Conservation (phyloP, 1,140 invertebrate species). For the Drosophila ambigua region DNA sequence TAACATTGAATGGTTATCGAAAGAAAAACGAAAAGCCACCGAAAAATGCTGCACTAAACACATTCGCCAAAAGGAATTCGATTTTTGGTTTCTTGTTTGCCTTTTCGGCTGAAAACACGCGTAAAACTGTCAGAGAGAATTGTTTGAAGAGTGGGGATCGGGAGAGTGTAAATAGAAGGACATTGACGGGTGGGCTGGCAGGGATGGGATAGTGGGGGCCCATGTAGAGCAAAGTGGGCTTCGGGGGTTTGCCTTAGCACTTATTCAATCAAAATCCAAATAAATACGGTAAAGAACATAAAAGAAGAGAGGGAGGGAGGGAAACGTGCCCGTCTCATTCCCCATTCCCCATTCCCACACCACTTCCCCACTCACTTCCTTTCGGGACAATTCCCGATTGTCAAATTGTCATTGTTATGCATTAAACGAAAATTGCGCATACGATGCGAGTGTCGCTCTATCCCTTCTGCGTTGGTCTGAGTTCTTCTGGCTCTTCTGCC, state of each 20-base stretch:
- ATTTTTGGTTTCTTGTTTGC: conserved; percentile 1
- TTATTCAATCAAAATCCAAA: conserved; percentile 77
- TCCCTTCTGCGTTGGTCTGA: neutral
- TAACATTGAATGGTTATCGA: conserved; percentile 23
- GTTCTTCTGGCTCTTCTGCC: neutral
- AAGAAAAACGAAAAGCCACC: neutral
- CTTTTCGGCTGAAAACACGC: conserved; percentile 51
- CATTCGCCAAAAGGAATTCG: conserved; percentile 44
- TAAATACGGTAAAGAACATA: conserved; percentile 50
- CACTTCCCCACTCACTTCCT: conserved; percentile 3
- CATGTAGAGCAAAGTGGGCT: neutral
- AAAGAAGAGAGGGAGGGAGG: no score
- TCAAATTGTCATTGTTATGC: conserved; percentile 44
- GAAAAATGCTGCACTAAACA: conserved; percentile 4
- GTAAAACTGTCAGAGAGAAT: conserved; percentile 66
- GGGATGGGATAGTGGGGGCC: neutral
- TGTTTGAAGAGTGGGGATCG: neutral
- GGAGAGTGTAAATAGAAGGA: conserved; percentile 12
- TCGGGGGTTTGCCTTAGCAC: conserved; percentile 53
- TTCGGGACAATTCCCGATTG: conserved; percentile 22
- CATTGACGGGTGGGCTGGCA: conserved; percentile 1
- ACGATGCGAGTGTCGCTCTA: conserved; percentile 23
- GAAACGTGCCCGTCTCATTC: no score
- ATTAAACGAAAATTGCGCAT: conserved; percentile 44
- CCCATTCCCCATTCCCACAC: neutral